Base-by-base conservation (phyloP, 2,888 invertebrate species). In the Pollenia griseotomentosa region DNA sequence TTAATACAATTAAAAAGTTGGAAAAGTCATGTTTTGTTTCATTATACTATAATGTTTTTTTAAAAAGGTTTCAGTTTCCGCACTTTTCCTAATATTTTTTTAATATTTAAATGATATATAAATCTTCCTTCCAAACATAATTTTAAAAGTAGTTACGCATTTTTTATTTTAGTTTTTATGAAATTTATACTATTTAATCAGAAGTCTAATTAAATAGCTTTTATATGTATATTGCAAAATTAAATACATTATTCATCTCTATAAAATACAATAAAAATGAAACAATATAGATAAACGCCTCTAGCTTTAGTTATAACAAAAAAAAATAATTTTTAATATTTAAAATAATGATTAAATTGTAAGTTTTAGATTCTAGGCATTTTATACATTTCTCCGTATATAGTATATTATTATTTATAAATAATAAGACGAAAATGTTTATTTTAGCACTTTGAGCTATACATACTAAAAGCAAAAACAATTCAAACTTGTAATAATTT, bases 221-320 rank as follows among this genome's bases (percentile, higher is more conserved):
- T 85, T 81, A 74, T 23, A 83, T 79, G 23, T 23, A 23, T 23
- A 78, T 63, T 65, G 19, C 33, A 66, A 78, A 68, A 53, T 57
- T 73, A 83, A 57, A 75, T 16, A 65, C 63, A 83, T 40, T 66
- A 83, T 57, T 86, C 88, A 68, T 85, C 63, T 71, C 71, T 70
- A 61, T 71, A 82, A 70, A 86, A 85, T 82, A 90, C 89, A 66
- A 90, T 90, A 91, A 89, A 90, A 90, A 91, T 90, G 89, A 90
- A 90, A 61, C 14, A 90, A 90, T 74, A 73, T 71, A 55, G 57
- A 82, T 73, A 80, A 66, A 83, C 70, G 63, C 68, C 71, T 83
- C 42, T 79, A 86, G 55, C 74, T 74, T 74, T 80, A 86, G 70
- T 51, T 48, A 66, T 6, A 33, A 33, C 23, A 57, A 44, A 55